These are phyloP conservation scores for Aleiodes testaceus DNA, from an alignment of 2,888 invertebrate genomes.

Conservation along the genomic window DNA sequence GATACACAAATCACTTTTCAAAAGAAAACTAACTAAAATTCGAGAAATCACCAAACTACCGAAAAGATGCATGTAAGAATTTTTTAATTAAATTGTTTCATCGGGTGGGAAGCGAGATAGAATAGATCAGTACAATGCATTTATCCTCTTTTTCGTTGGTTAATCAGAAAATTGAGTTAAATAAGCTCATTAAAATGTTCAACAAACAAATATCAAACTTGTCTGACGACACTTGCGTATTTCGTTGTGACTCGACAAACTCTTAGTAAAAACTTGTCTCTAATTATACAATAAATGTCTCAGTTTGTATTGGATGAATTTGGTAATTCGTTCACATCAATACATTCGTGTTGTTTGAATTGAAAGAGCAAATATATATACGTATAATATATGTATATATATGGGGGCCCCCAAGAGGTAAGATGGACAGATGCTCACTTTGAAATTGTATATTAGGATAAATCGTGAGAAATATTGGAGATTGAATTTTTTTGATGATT, in stretches of 20 bases:
- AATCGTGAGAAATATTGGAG: too few relatives aligned
- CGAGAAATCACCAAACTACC: not conserved
- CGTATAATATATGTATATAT: too few relatives aligned
- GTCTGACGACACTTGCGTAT: not conserved
- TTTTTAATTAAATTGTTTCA: not conserved
- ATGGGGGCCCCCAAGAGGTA: too few relatives aligned
- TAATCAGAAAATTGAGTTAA: constrained; percentile 3
- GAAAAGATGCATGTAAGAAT: constrained; percentile 9
- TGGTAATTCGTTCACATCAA: too few relatives aligned
- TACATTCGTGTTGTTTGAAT: not conserved
- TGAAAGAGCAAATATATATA: not conserved
- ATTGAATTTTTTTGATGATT: too few relatives aligned
- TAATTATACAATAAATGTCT: too few relatives aligned
- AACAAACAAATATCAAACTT: constrained; percentile 1
- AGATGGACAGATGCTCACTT: not conserved
- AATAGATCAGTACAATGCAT: constrained; percentile 6
- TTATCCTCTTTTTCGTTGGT: not conserved
- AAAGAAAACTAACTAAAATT: constrained; percentile 19
- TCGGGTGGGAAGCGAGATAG: not conserved
- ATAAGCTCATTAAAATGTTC: constrained; percentile 2
- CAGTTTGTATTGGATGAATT: too few relatives aligned
- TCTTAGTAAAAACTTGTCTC: not conserved
- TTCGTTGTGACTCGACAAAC: constrained; percentile 5
- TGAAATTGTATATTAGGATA: too few relatives aligned
- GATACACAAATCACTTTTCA: constrained; percentile 13